A percentile compares a stretch with the other conserved stretches of the same genome.
phyloP scores from a whole-genome alignment of 2,797 vertebrate species.

The Selene dorsalis region DNA sequence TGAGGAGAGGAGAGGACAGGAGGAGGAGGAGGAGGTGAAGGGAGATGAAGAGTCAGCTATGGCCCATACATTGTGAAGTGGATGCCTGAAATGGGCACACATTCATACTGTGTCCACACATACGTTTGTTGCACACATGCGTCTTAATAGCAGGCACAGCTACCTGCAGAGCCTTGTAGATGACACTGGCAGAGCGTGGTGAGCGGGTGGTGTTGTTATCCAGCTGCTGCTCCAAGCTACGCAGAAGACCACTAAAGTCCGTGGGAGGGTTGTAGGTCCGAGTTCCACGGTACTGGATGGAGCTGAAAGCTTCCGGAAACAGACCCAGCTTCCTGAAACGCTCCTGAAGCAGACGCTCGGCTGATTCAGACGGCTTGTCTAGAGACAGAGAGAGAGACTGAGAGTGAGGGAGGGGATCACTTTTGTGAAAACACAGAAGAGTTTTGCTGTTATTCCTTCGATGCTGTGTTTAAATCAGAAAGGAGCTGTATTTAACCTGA shows the following conservation, averaged over 20 bases:
- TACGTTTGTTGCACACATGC: too few relatives aligned
- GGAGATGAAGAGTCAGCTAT: background rate
- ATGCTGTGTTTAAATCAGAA: too few relatives aligned
- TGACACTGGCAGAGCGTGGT: constrained; percentile 93
- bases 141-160: background rate
- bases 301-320: constrained; percentile 98
- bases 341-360: constrained; percentile 96
- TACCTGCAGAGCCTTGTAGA: constrained; percentile 97
- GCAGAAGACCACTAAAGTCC: constrained; percentile 94
- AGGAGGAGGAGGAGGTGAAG: background rate
- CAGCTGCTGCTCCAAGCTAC: constrained; percentile 92
- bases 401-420: background rate
- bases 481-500: constrained; percentile 78
- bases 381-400: background rate
- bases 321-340: constrained; percentile 95
- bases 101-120: background rate
- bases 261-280: constrained; percentile 98
- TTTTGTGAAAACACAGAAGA: background rate
- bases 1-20: constrained; percentile 55
- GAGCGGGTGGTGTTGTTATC: constrained; percentile 98
- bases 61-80: background rate
- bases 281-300: constrained; percentile 96
- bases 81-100: background rate
- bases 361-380: constrained; percentile 93
- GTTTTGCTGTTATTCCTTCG: background rate